Conservation (phyloP, 1,140 invertebrate species). For the Cataglyphis hispanica region DNA sequence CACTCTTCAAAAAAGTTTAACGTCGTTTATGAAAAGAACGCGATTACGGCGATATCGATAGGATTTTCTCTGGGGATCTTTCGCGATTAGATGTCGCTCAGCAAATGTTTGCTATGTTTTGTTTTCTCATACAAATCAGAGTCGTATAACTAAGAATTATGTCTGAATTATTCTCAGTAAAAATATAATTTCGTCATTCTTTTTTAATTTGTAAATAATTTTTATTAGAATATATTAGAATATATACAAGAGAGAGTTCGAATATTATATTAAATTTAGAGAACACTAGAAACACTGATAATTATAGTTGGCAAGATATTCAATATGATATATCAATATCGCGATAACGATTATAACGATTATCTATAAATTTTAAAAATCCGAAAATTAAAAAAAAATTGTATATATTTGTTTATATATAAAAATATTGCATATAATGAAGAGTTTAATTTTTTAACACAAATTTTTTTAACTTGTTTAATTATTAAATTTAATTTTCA, state of each 20-base stretch:
- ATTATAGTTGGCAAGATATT: background rate
- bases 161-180: background rate
- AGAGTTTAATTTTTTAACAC: no score
- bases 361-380: no score
- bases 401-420: no score
- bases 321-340: no score
- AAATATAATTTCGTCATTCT: background rate
- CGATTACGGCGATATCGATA: slow-evolving; percentile 26
- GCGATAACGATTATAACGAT: no score
- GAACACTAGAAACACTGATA: background rate
- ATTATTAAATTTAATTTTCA: no score
- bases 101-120: slow-evolving; percentile 76
- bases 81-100: slow-evolving; percentile 52
- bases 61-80: slow-evolving; percentile 59
- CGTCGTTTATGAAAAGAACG: background rate
- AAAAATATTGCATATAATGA: no score
- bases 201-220: slow-evolving; percentile 15
- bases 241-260: background rate
- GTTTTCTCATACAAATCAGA: background rate
- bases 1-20: slow-evolving; percentile 56
- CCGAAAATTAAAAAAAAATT: no score
- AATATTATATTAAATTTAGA: slow-evolving; percentile 3
- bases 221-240: background rate
- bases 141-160: background rate
- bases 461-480: no score